These are phyloP conservation scores for Globodera rostochiensis DNA, from an alignment of 1,140 invertebrate species.

Conservation along the genomic window DNA sequence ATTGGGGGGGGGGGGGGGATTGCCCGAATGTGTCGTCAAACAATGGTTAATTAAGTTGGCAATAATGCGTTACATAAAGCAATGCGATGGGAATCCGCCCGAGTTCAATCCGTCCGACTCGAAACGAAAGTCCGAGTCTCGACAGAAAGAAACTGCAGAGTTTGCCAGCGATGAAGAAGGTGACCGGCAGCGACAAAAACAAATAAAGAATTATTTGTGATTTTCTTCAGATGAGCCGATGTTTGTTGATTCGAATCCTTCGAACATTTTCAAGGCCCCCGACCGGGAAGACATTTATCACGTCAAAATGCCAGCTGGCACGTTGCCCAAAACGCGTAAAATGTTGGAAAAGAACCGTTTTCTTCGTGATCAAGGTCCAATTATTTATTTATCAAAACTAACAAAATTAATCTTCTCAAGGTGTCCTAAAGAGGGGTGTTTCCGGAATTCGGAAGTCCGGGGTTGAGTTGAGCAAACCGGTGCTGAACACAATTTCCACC, in stretches of 20 bases:
- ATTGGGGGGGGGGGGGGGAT: neutral
- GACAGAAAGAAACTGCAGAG: neutral
- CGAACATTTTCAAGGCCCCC: constrained; percentile 25
- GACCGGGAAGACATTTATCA: constrained; percentile 42
- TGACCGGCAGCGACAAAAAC: neutral
- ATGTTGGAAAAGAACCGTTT: constrained; percentile 32
- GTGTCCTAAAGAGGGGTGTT: constrained; percentile 24
- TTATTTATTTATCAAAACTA: neutral
- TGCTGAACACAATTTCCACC: constrained; percentile 16
- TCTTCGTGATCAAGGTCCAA: constrained; percentile 34
- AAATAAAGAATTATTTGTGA: neutral
- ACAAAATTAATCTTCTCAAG: constrained; percentile 7
- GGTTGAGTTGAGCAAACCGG: constrained; percentile 1
- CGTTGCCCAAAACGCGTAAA: constrained; percentile 19
- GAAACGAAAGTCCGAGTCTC: neutral
- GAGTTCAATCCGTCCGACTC: constrained; percentile 12
- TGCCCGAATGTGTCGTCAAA: neutral
- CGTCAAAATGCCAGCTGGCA: constrained; percentile 34
- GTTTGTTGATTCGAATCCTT: neutral
- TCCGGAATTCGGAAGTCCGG: constrained; percentile 21
- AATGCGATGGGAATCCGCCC: constrained; percentile 19
- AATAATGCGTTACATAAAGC: constrained; percentile 30
- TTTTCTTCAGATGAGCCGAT: neutral
- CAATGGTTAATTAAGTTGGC: constrained; percentile 20
- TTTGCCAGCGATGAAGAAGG: neutral